Conservation (phyloP, 2,113 vertebrate species). For the Campylorhamphus procurvoides region DNA sequence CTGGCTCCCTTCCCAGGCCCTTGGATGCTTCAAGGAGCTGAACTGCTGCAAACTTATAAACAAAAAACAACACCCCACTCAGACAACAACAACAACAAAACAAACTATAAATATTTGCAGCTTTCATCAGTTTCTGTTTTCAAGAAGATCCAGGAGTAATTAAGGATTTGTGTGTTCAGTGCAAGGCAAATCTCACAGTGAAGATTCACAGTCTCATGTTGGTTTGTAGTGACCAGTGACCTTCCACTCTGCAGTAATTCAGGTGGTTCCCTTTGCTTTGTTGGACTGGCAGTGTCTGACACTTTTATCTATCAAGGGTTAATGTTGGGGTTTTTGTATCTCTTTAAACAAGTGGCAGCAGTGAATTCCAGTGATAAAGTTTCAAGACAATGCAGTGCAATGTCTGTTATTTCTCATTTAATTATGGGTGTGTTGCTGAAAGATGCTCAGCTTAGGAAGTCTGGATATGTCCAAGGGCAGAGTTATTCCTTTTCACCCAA, state of each 20-base stretch:
- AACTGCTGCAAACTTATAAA: background rate
- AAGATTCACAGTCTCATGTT: background rate
- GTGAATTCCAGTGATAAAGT: background rate
- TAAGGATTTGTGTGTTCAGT: background rate
- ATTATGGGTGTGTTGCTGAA: background rate
- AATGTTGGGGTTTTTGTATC: background rate
- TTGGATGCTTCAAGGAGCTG: background rate
- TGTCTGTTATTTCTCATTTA: background rate
- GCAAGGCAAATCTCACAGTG: background rate
- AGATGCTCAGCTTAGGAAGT: background rate
- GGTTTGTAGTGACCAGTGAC: background rate
- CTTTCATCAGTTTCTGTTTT: background rate
- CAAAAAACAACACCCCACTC: background rate
- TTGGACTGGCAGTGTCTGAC: background rate
- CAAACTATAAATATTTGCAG: background rate
- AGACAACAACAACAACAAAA: background rate
- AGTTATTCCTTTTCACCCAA: background rate
- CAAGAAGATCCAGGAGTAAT: background rate
- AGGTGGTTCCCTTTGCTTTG: background rate
- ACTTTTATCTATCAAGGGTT: background rate
- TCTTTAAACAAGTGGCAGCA: background rate
- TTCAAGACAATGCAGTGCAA: background rate
- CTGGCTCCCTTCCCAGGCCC: background rate
- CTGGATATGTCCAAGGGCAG: background rate
- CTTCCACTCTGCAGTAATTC: background rate